phyloP scores from a whole-genome alignment of 2,797 vertebrate genomes.

The Acestrorhynchus altus region DNA sequence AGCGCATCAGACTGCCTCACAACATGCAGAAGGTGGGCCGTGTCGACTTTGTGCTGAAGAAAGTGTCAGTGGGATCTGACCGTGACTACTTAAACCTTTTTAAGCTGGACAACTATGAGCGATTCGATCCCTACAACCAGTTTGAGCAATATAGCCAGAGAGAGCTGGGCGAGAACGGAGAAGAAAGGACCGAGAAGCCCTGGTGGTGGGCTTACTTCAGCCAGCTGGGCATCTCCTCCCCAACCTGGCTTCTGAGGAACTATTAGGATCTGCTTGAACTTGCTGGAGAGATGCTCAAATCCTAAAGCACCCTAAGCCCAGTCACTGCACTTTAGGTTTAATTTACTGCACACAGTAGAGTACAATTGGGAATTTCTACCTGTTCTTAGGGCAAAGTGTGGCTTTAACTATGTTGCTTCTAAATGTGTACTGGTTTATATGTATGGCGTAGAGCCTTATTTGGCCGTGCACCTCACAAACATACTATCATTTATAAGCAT shows the following conservation, averaged over 20 bases:
- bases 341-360: background rate
- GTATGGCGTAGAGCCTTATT: background rate
- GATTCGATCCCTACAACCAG: constrained; percentile 81
- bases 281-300: constrained; percentile 2
- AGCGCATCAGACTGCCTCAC: constrained; percentile 87
- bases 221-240: constrained; percentile 82
- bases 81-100: constrained; percentile 78
- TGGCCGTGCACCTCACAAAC: constrained; percentile 1
- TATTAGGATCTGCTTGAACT: constrained; percentile 61
- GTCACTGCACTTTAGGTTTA: constrained; percentile 28
- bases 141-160: constrained; percentile 74
- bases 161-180: constrained; percentile 57
- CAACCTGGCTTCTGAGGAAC: constrained; percentile 90
- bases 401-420: background rate
- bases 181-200: constrained; percentile 84
- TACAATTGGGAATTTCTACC: background rate
- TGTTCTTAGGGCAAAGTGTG: background rate
- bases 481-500: background rate
- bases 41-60: constrained; percentile 88
- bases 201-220: constrained; percentile 99
- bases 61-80: constrained; percentile 75
- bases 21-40: constrained; percentile 83
- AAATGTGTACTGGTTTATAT: constrained; percentile 7
- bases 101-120: constrained; percentile 72
- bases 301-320: background rate